Evolutionary conservation across 2,888 invertebrate species (phyloP).

Genomic region (Tinea pellionella): DNA sequence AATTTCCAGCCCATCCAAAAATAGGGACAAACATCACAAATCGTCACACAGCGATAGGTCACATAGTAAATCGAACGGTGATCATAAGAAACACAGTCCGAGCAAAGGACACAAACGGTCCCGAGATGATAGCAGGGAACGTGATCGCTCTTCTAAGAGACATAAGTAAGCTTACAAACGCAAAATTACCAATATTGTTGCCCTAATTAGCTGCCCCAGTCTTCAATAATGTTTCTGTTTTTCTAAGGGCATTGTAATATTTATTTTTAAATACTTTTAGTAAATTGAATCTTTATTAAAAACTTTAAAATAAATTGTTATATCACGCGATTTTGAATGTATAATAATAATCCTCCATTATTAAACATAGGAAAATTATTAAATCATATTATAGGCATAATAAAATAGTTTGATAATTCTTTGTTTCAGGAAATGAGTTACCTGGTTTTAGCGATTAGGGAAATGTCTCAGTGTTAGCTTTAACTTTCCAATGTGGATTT

Average conservation of each 20-base stretch:
- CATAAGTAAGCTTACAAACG: slow-evolving; percentile 66
- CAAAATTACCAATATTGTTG: no score
- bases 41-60: slow-evolving; percentile 38
- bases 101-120: slow-evolving; percentile 74
- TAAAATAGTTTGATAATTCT: background rate
- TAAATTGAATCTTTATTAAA: no score
- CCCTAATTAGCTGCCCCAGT: no score
- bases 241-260: no score
- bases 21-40: slow-evolving; percentile 55
- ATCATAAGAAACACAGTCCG: slow-evolving; percentile 32
- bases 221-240: no score
- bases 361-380: no score
- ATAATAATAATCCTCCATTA: no score
- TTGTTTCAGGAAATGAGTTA: slow-evolving; percentile 51
- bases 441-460: slow-evolving; percentile 4
- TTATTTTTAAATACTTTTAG: no score
- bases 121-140: slow-evolving; percentile 79
- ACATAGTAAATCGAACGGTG: slow-evolving; percentile 42
- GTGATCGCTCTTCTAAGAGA: slow-evolving; percentile 75
- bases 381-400: no score
- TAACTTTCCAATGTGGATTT: background rate
- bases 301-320: no score
- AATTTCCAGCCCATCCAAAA: slow-evolving; percentile 46
- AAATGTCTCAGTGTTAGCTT: slow-evolving; percentile 19
- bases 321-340: no score